Evolutionary conservation across 2,797 vertebrate genomes (phyloP).

Genomic region (Nyctibius grandis): DNA sequence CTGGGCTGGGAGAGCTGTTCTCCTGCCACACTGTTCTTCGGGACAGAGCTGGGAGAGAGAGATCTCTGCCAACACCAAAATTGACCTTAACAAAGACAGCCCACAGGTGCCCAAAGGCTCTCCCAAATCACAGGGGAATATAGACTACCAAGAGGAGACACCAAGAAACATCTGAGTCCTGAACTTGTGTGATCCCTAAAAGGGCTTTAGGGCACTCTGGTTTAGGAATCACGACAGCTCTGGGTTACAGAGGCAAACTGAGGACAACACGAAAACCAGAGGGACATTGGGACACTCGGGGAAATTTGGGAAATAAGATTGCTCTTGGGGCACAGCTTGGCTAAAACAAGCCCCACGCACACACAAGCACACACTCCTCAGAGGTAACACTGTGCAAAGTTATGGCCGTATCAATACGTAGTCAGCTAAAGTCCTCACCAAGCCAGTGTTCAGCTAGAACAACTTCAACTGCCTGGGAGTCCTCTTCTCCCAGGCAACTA

Average conservation of each 20-base stretch:
- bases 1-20: not conserved
- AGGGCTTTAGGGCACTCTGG: accelerated
- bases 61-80: not conserved
- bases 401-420: accelerated
- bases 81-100: not conserved
- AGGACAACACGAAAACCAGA: accelerated
- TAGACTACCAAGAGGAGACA: not conserved
- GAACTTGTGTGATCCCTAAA: not conserved
- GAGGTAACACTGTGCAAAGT: not conserved
- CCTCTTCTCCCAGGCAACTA: too few relatives aligned
- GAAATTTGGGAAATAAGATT: not conserved
- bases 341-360: not conserved
- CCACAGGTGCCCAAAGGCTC: not conserved
- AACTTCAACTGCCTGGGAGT: too few relatives aligned
- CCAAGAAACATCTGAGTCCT: not conserved
- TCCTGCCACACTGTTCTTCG: not conserved
- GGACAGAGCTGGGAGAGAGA: not conserved
- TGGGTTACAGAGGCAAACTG: not conserved
- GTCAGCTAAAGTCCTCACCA: not conserved
- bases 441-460: not conserved
- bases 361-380: not conserved
- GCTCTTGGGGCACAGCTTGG: not conserved
- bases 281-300: not conserved
- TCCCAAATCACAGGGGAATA: not conserved
- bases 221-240: not conserved